Percentiles rank a stretch among this genome's conserved stretches.
Conservation (phyloP, 2,113 vertebrate genomes). For the Xenopus laevis region DNA sequence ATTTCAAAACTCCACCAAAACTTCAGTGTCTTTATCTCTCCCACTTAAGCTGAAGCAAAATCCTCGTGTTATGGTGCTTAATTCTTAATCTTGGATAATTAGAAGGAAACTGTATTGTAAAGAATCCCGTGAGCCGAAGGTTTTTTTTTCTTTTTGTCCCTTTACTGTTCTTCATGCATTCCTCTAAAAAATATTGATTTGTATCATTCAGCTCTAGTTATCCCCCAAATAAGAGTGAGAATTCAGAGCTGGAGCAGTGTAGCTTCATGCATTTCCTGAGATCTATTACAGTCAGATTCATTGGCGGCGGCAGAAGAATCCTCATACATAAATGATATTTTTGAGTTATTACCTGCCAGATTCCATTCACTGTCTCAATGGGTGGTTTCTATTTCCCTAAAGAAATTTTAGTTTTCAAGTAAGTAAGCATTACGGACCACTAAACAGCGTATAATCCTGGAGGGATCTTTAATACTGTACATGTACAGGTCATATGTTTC, state of each 20-base stretch:
- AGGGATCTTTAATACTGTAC: no score
- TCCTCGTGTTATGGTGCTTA: conserved; percentile 38
- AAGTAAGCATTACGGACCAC: no score
- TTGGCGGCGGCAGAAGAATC: not conserved
- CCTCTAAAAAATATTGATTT: not conserved
- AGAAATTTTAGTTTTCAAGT: not conserved
- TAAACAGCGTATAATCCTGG: no score
- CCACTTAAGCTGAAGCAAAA: conserved; percentile 27
- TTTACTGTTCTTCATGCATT: not conserved
- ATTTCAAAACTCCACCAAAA: conserved; percentile 29
- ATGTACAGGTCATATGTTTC: no score
- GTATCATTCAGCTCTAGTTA: not conserved
- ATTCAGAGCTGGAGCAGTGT: not conserved
- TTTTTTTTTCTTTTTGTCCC: not conserved
- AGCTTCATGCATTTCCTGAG: not conserved
- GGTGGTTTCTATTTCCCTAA: not conserved
- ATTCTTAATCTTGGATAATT: conserved; percentile 43
- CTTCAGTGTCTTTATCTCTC: conserved; percentile 20
- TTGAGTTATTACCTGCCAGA: conserved; percentile 17
- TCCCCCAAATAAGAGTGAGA: not conserved
- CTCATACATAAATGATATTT: conserved; percentile 9
- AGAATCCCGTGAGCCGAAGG: not conserved
- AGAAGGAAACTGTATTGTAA: conserved; percentile 2
- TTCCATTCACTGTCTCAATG: conserved; percentile 5
- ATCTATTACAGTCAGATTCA: not conserved